Evolutionary conservation across 2,797 vertebrate species (phyloP), one percentile per base, ranked within the genome.

Genomic region (Ateles fusciceps): DNA sequence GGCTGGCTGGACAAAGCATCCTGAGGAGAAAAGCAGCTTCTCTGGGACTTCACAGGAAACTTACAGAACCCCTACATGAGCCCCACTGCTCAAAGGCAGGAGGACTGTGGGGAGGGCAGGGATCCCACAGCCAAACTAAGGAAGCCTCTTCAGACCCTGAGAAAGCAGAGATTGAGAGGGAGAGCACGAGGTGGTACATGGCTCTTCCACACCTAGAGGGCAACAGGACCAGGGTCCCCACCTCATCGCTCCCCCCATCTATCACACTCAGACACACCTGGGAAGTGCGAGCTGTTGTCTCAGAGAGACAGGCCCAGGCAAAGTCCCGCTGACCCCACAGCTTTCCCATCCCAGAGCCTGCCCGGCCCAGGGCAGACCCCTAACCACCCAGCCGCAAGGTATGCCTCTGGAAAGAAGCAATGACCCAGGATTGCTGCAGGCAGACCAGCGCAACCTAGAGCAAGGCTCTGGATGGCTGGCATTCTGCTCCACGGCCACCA

Each of bases 21-120:
- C 42, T 48, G 85, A 95, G 72, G 84, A 72, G 94, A 83, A 92
- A 87, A 95, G 81, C 59, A 89, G 48, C 42, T 85, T 68, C 24
- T 46, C 42, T 22, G 7, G 78, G 59, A 46, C 39, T n/a, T 95
- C 72, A 48, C 7, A 61, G 89, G 85, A 95, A 79, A 61, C 21
- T 24, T 48, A 42, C 44, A 39, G 33, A 78, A 86, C 46, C 57
- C 30, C 24, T 30, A 24, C 3, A 2, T 59, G 52, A 44, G 17
- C 68, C 84, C 28, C 19, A 3, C 4, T 2, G 17, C 42, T 91
- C 48, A 72, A n/a, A 95, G 57, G 57, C 17, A 61, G 26, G 30
- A 59, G 30, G 42, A 71, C n/a, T 0, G 10, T 30, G 44, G 17
- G 26, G 44, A 30, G 30, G 17, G 61, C 12, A 17, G 39, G 21